Conservation (phyloP, 1,140 invertebrate genomes). For the Trichoplusia ni region DNA sequence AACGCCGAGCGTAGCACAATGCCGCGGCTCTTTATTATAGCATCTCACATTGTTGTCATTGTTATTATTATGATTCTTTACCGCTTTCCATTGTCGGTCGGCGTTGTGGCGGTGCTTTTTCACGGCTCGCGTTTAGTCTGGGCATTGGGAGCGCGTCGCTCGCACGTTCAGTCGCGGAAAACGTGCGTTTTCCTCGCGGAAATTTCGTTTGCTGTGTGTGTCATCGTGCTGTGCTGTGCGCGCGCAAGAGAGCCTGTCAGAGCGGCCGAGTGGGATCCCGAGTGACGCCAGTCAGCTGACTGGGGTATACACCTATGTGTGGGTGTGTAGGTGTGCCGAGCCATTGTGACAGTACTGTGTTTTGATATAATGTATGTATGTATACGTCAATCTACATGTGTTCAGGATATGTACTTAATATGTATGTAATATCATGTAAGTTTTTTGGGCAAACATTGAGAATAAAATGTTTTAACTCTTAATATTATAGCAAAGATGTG, state of each 20-base stretch:
- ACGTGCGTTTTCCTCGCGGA: conserved; percentile 72
- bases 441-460: too few species aligned
- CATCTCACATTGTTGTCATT: conserved; percentile 82
- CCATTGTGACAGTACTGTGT: not conserved
- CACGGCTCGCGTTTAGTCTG: conserved; percentile 79
- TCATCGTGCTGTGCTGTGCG: conserved; percentile 45
- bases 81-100: conserved; percentile 80
- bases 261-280: conserved; percentile 29
- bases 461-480: too few species aligned
- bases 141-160: conserved; percentile 77
- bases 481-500: too few species aligned
- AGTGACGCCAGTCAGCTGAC: conserved; percentile 49
- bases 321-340: conserved; percentile 14
- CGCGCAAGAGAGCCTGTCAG: conserved; percentile 48
- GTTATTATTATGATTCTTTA: conserved; percentile 82
- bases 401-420: too few species aligned
- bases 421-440: too few species aligned
- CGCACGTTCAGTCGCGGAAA: conserved; percentile 78
- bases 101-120: conserved; percentile 80
- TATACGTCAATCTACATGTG: too few species aligned
- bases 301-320: conserved; percentile 33
- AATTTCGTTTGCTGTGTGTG: conserved; percentile 61
- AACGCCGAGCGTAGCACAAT: conserved; percentile 75
- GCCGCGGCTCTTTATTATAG: conserved; percentile 80
- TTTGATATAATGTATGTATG: not conserved